phyloP scores from a whole-genome alignment of 2,797 vertebrate species.

The Iguana delicatissima region DNA sequence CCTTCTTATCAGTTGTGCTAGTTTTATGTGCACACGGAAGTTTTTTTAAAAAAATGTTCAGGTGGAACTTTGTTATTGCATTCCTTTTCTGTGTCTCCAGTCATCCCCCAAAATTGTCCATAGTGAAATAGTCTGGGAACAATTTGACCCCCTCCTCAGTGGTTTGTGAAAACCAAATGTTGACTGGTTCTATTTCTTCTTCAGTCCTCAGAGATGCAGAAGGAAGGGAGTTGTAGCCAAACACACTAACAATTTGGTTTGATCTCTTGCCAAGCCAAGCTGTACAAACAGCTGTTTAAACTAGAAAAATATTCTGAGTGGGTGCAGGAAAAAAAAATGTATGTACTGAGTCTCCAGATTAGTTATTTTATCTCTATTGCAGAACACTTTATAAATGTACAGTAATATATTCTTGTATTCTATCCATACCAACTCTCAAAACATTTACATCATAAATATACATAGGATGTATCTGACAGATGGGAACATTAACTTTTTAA shows the following conservation, averaged over 20 bases:
- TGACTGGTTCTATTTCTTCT: background rate
- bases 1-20: too few species aligned
- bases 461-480: conserved; percentile 30
- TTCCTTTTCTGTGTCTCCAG: background rate
- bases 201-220: conserved; percentile 6
- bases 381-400: background rate
- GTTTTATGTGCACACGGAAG: background rate
- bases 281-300: conserved; percentile 40
- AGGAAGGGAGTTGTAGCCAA: conserved; percentile 13
- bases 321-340: background rate
- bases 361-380: background rate
- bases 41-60: background rate
- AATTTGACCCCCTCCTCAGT: background rate
- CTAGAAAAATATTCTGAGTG: conserved; percentile 34
- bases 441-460: conserved; percentile 32
- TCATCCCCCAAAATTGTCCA: background rate
- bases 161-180: background rate
- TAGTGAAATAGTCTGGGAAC: background rate
- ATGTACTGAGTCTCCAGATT: background rate
- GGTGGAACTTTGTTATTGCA: background rate
- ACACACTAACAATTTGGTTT: conserved; percentile 46
- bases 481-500: conserved; percentile 52
- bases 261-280: conserved; percentile 46
- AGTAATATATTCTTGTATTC: background rate
- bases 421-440: conserved; percentile 25